Conservation (phyloP, 1,140 invertebrate species). For the Glossosoma conforme region DNA sequence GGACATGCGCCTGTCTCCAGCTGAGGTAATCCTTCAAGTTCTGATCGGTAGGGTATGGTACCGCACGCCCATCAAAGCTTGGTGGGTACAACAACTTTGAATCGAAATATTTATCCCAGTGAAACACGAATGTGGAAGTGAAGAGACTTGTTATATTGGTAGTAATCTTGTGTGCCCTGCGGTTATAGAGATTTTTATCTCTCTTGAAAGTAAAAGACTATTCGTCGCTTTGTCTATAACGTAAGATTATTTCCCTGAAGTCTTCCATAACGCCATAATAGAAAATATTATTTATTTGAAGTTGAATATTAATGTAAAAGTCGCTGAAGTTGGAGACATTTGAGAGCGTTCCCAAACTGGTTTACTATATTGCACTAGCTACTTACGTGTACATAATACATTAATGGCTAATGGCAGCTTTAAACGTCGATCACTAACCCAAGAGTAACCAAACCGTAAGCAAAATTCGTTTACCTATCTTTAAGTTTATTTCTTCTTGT, state of each 20-base stretch:
- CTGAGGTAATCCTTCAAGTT: conserved; percentile 90
- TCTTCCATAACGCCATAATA: conserved; percentile 82
- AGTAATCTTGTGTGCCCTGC: conserved; percentile 75
- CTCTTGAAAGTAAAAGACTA: conserved; percentile 91
- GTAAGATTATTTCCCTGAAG: conserved; percentile 78
- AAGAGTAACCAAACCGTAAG: no score
- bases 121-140: conserved; percentile 79
- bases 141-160: conserved; percentile 86
- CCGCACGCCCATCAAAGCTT: conserved; percentile 81
- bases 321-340: no score
- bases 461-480: no score
- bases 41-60: conserved; percentile 84
- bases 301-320: no score
- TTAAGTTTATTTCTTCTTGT: no score
- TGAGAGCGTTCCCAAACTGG: no score
- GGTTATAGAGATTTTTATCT: conserved; percentile 70
- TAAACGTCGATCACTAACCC: no score
- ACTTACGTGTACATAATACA: no score
- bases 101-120: conserved; percentile 80
- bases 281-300: no score
- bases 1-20: conserved; percentile 96
- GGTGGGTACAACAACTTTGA: conserved; percentile 76
- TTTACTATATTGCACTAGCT: no score
- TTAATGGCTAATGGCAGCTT: no score
- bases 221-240: conserved; percentile 95